Base-by-base conservation (phyloP, 2,113 vertebrate genomes). In the Micronycteris hirsuta region DNA sequence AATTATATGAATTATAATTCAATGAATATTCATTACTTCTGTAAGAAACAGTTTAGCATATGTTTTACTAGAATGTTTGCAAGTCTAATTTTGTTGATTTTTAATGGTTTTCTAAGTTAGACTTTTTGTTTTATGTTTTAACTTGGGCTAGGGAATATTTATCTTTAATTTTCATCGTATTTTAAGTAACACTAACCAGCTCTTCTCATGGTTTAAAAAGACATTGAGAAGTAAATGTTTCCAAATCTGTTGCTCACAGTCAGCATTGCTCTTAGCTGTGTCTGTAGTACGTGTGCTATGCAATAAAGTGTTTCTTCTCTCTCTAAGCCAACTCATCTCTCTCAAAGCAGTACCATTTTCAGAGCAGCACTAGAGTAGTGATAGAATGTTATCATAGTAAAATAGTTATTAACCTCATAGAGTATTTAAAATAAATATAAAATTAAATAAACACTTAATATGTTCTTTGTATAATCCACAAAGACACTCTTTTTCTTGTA, bases 41-140 rank as follows among this genome's bases (percentile, higher is more conserved):
- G 33, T 93, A 86, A 70, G 92, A 49, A 97, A 56, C 86, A 96
- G 58, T 54, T 70, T 95, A 87, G 5, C 49, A 61, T 86, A 74
- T 96, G n/a, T 73, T 95, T 95, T 41, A 67, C 49, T 73, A 93
- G 87, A 84, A 86, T 94, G 93, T 95, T 96, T 97, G 45, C 65
- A 97, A 97, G 97, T 67, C n/a, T 71, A 4, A 96, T 97, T 97
- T 96, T 95, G 28, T 95, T 97, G 77, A 11, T 84, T 97, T 96
- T 97, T 97, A 92, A 88, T 97, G 54, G 41, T 86, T 94, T 96
- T 43, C n/a, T 91, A 90, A 96, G 77, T 91, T 89, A 88, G 91
- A 26, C 63, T 88, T 47, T 96, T 77, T 91, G 36, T 33, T 96
- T 91, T 97, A 70, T 96, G 41, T 85, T 95, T 97, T 96, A 41